Evolutionary conservation across 2,888 invertebrate species (phyloP).

Genomic region (Plusia festucae): DNA sequence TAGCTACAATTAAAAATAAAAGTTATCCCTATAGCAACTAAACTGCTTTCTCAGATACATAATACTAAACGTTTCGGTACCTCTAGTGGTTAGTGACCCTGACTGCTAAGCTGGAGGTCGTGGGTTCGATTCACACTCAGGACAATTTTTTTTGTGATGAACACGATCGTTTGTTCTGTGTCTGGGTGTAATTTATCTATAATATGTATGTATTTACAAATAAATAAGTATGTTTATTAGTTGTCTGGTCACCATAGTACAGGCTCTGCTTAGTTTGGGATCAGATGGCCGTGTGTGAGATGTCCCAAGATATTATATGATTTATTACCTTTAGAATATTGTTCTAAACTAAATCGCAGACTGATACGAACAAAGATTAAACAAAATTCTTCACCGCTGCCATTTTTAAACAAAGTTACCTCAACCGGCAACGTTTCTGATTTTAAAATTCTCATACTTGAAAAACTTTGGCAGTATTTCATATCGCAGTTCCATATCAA

Average conservation of each 20-base stretch:
- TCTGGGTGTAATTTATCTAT: too few species aligned
- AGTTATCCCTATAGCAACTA: background rate
- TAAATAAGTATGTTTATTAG: too few species aligned
- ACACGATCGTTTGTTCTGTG: too few species aligned
- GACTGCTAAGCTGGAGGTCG: too few species aligned
- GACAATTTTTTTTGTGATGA: too few species aligned
- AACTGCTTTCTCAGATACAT: background rate
- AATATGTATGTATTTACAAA: too few species aligned
- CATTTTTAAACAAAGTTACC: slow-evolving; percentile 49
- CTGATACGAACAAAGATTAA: slow-evolving; percentile 23
- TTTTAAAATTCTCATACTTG: slow-evolving; percentile 50
- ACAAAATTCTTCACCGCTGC: slow-evolving; percentile 25
- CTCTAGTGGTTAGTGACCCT: too few species aligned
- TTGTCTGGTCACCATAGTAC: too few species aligned
- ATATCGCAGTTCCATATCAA: slow-evolving; percentile 38
- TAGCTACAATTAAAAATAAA: background rate
- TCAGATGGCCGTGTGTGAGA: too few species aligned
- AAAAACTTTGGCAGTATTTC: slow-evolving; percentile 38
- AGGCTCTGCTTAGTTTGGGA: too few species aligned
- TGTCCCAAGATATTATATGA: too few species aligned
- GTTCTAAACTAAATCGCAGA: slow-evolving; percentile 22
- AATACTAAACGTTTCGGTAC: background rate
- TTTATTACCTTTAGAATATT: slow-evolving; percentile 21
- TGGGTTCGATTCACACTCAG: too few species aligned
- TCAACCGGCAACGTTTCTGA: slow-evolving; percentile 28